A percentile compares a stretch with the other conserved stretches of the same genome.
These are phyloP conservation scores for Sphinx pinastri DNA, from an alignment of 2,888 invertebrate species.

Conservation along the genomic window DNA sequence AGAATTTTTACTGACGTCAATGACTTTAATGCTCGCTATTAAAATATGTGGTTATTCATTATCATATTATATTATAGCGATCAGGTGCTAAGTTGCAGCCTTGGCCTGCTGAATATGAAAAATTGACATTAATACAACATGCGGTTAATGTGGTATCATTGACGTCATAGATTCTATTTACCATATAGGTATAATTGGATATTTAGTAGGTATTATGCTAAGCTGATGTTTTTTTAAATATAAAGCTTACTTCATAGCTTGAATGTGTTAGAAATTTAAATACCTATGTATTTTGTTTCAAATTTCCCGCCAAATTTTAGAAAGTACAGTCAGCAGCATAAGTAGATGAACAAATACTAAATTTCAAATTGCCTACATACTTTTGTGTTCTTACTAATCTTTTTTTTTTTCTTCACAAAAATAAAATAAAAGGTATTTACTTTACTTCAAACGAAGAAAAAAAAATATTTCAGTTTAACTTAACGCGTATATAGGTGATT, in stretches of 20 bases:
- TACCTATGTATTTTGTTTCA: too few species aligned
- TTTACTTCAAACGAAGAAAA: too few species aligned
- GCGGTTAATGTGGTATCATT: slow-evolving; percentile 2
- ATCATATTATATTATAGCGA: neutral
- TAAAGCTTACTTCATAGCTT: too few species aligned
- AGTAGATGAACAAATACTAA: too few species aligned
- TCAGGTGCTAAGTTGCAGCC: neutral
- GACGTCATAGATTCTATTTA: slow-evolving; percentile 7
- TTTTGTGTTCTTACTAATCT: too few species aligned
- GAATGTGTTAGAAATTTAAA: neutral
- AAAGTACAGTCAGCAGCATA: too few species aligned
- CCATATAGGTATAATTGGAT: neutral
- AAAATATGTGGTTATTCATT: neutral
- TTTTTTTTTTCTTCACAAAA: too few species aligned
- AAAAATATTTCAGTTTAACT: too few species aligned
- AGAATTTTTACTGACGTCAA: slow-evolving; percentile 12
- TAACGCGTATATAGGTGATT: too few species aligned
- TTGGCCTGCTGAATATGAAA: slow-evolving; percentile 19
- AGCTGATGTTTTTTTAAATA: neutral
- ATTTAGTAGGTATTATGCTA: neutral
- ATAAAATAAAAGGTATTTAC: too few species aligned
- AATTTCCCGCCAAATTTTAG: too few species aligned
- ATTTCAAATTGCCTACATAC: too few species aligned
- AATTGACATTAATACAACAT: neutral
- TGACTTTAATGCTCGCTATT: neutral